Conservation (phyloP, 1,140 invertebrate genomes). For the Drepana arcuata region DNA sequence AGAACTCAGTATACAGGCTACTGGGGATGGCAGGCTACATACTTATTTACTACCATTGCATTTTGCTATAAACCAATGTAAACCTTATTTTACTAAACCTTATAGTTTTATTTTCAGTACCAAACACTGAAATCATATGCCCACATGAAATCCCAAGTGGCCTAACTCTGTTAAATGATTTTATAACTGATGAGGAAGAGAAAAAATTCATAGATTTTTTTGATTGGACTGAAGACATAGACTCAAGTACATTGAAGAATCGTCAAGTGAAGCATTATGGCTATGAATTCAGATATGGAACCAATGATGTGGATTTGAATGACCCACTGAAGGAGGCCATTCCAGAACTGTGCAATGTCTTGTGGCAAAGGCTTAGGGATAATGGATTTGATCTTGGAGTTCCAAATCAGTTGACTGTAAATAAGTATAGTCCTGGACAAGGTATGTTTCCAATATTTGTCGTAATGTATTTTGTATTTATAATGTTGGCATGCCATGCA, state of each 20-base stretch:
- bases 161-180: slow-evolving; percentile 81
- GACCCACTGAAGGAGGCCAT: slow-evolving; percentile 79
- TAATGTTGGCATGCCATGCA: neutral
- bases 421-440: slow-evolving; percentile 93
- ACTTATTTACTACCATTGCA: too few relatives aligned
- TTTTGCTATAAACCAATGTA: too few relatives aligned
- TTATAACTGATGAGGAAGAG: slow-evolving; percentile 84
- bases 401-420: slow-evolving; percentile 95
- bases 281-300: slow-evolving; percentile 93
- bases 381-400: slow-evolving; percentile 54
- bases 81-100: slow-evolving; percentile 2
- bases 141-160: slow-evolving; percentile 75
- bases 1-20: too few relatives aligned
- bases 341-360: slow-evolving; percentile 78
- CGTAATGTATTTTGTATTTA: too few relatives aligned
- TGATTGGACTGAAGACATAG: slow-evolving; percentile 69
- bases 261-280: slow-evolving; percentile 94
- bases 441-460: too few relatives aligned
- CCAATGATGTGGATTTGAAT: slow-evolving; percentile 87
- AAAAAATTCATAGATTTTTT: slow-evolving; percentile 75
- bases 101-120: slow-evolving; percentile 37
- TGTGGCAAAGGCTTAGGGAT: slow-evolving; percentile 77
- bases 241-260: slow-evolving; percentile 80
- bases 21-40: too few relatives aligned
- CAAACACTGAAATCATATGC: slow-evolving; percentile 40